Percentiles rank a stretch among this genome's conserved stretches.
Conservation (phyloP, 2,113 vertebrate species). For the Crotophaga sulcirostris region DNA sequence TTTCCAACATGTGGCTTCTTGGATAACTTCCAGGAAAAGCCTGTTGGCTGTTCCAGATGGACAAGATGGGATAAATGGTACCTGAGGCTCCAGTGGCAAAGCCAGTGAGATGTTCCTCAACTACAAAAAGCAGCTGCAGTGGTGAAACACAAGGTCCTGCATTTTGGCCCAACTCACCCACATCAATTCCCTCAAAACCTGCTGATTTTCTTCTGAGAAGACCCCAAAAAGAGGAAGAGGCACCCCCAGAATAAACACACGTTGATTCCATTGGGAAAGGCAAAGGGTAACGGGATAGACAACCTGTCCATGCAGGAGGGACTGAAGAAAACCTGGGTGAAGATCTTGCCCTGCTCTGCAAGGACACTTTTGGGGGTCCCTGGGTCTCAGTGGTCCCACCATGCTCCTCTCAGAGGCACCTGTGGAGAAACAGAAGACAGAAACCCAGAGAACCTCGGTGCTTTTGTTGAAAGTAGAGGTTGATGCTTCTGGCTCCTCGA, state of each 20-base stretch:
- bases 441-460: no score
- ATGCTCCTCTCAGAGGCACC: not conserved
- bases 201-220: not conserved
- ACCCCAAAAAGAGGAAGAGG: not conserved
- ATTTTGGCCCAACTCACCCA: not conserved
- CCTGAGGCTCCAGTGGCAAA: not conserved
- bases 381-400: not conserved
- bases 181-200: not conserved
- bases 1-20: not conserved
- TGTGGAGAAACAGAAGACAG: not conserved
- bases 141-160: no score
- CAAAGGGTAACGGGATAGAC: no score
- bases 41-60: not conserved
- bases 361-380: not conserved
- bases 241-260: not conserved
- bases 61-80: not conserved
- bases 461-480: not conserved
- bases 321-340: no score
- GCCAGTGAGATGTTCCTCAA: not conserved
- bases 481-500: accelerated
- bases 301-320: no score
- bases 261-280: no score
- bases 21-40: not conserved
- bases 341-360: not conserved
- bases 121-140: not conserved